These are phyloP conservation scores for Rhinophrynus dorsalis DNA, from an alignment of 2,797 vertebrate genomes.

Conservation along the genomic window DNA sequence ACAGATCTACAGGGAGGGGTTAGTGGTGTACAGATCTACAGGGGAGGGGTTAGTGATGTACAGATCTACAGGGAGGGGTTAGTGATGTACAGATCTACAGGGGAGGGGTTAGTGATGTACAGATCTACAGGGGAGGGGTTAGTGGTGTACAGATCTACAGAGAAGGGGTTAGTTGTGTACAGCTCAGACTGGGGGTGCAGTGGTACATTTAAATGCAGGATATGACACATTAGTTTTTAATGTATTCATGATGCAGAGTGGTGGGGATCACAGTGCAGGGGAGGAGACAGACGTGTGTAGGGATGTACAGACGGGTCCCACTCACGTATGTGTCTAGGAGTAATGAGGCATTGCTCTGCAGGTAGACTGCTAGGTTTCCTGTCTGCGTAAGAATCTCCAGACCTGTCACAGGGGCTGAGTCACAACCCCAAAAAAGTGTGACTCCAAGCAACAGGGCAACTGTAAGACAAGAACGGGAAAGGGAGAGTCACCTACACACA, in stretches of 20 bases:
- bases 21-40: no score
- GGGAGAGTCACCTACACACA: no score
- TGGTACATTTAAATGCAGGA: no score
- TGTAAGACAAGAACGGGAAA: neutral
- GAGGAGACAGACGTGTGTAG: no score
- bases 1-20: no score
- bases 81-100: no score
- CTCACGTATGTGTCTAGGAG: slow-evolving; percentile 60
- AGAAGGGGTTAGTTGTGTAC: neutral
- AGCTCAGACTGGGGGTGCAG: slow-evolving; percentile 2
- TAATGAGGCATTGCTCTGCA: slow-evolving; percentile 52
- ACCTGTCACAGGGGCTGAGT: slow-evolving; percentile 34
- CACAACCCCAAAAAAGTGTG: neutral
- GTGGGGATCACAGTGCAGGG: no score
- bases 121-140: neutral
- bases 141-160: neutral
- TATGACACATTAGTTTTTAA: no score
- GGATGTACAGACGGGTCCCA: neutral
- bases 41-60: no score
- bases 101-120: no score
- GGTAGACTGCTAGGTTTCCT: slow-evolving; percentile 52
- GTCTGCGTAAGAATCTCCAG: slow-evolving; percentile 55
- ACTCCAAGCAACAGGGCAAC: neutral
- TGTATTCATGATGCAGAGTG: no score
- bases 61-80: no score